Evolutionary conservation across 2,113 vertebrate genomes (phyloP).

Genomic region (Tapirus terrestris): DNA sequence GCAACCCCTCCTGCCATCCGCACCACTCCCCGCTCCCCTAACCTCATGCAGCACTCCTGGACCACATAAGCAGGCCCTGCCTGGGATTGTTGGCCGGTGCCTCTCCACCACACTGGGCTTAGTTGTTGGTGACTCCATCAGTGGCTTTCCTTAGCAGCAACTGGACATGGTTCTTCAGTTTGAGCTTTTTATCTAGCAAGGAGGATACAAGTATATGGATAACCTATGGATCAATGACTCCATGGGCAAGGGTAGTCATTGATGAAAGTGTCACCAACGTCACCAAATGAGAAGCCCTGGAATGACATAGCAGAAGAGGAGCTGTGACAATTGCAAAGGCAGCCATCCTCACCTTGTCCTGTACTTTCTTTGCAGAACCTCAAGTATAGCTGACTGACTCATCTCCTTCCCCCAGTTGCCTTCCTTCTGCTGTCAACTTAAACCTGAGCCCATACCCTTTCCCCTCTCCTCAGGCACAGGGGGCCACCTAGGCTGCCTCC

Average conservation of each 20-base stretch:
- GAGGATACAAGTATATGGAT: neutral
- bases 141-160: neutral
- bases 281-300: neutral
- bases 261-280: neutral
- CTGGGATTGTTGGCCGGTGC: rapidly evolving
- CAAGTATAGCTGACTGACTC: rapidly evolving
- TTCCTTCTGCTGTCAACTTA: neutral
- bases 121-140: rapidly evolving
- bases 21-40: rapidly evolving
- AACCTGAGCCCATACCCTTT: rapidly evolving
- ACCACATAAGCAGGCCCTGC: rapidly evolving
- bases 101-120: neutral
- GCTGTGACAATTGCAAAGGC: too few species aligned
- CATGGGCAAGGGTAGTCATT: too few species aligned
- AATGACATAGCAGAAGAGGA: rapidly evolving
- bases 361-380: neutral
- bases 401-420: rapidly evolving
- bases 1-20: rapidly evolving
- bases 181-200: neutral
- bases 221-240: neutral
- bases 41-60: rapidly evolving
- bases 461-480: neutral
- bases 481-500: rapidly evolving
- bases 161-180: rapidly evolving
- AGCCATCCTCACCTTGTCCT: rapidly evolving